A percentile compares a stretch with the other conserved stretches of the same genome.
These are phyloP conservation scores for Cryptus armator DNA, from an alignment of 2,888 invertebrate species.

Conservation along the genomic window DNA sequence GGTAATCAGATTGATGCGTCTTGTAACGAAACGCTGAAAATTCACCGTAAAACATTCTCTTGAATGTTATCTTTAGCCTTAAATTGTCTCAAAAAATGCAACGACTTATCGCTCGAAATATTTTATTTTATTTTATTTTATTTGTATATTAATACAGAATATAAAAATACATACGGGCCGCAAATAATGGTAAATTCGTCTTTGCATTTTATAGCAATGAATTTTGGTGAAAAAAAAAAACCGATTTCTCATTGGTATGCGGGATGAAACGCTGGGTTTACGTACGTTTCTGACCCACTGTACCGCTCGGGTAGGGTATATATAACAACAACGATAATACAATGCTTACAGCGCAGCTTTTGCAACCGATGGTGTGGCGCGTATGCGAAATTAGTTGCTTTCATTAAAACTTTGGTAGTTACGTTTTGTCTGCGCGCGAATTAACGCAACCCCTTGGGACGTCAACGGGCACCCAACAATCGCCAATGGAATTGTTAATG, in stretches of 20 bases:
- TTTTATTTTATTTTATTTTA: neutral
- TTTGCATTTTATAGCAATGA: constrained; percentile 13
- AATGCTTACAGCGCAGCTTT: constrained; percentile 35
- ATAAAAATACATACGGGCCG: neutral
- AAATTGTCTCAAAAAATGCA: neutral
- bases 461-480: constrained; percentile 30
- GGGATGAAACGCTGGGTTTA: constrained; percentile 17
- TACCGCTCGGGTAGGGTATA: neutral
- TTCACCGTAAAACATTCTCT: neutral
- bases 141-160: neutral
- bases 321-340: constrained; percentile 25
- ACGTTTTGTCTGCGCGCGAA: constrained; percentile 32
- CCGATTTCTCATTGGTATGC: constrained; percentile 43
- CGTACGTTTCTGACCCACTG: constrained; percentile 37
- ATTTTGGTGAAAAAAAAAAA: constrained; percentile 2
- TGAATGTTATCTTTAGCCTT: no score
- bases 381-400: constrained; percentile 68
- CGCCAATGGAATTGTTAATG: constrained; percentile 75
- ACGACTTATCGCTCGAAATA: neutral
- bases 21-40: neutral
- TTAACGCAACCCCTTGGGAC: constrained; percentile 34
- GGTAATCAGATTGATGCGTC: neutral
- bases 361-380: constrained; percentile 27
- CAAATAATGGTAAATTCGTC: neutral
- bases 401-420: constrained; percentile 72